Conservation (phyloP, 2,113 vertebrate genomes). For the Octodon degus region DNA sequence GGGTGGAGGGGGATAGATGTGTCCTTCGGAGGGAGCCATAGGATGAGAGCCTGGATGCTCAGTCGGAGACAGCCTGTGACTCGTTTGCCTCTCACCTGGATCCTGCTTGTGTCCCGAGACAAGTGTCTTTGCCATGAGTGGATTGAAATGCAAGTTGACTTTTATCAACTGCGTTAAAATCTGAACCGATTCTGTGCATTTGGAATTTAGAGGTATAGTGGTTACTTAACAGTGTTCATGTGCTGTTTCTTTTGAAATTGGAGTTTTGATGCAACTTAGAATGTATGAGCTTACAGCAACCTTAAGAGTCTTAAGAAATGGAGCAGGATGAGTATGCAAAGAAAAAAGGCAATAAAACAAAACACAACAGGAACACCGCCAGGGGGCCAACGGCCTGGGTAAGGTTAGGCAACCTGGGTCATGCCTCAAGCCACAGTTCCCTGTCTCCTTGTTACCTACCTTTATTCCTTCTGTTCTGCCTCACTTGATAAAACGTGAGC, state of each 20-base stretch:
- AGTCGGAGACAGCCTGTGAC: background rate
- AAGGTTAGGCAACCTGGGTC: background rate
- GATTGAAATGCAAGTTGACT: background rate
- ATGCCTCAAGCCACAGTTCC: background rate
- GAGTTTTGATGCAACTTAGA: background rate
- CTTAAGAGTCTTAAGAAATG: background rate
- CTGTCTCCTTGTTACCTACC: background rate
- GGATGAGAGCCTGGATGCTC: background rate
- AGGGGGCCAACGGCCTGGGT: background rate
- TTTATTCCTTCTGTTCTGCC: background rate
- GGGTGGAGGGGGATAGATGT: background rate
- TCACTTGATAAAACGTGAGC: background rate
- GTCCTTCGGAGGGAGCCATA: background rate
- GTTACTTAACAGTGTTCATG: background rate
- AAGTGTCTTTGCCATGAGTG: background rate
- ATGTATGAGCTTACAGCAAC: background rate
- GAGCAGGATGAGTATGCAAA: background rate
- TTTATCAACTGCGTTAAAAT: background rate
- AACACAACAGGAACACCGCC: background rate
- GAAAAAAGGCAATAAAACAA: background rate
- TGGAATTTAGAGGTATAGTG: background rate
- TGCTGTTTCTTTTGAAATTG: background rate
- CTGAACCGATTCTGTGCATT: background rate
- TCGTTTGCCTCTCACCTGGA: background rate
- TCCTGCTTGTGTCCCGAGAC: background rate